A percentile compares a stretch with the other conserved stretches of the same genome.
phyloP scores from a whole-genome alignment of 2,797 vertebrate species.

The Oreortyx pictus region DNA sequence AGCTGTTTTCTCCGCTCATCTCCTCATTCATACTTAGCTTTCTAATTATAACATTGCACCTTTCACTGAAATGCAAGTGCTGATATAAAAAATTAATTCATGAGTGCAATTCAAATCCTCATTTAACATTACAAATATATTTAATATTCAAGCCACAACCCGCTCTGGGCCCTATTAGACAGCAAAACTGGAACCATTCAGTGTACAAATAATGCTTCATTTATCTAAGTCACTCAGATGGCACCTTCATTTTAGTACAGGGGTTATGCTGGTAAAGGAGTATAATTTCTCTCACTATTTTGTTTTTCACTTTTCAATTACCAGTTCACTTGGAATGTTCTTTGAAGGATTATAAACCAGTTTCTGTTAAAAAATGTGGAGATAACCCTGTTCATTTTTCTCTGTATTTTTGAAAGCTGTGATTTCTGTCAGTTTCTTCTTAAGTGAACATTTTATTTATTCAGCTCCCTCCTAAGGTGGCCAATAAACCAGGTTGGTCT shows the following conservation, averaged over 20 bases:
- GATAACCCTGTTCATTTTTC: not conserved
- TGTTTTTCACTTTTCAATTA: not conserved
- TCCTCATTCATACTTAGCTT: conserved; percentile 27
- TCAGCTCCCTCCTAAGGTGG: not conserved
- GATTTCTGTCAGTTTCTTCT: conserved; percentile 5
- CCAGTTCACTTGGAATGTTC: not conserved
- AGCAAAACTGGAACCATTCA: not conserved
- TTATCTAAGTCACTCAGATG: not conserved
- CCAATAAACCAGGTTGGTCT: not conserved
- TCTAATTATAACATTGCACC: conserved; percentile 37
- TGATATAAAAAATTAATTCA: not conserved
- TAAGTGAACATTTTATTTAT: conserved; percentile 27
- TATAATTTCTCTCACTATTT: not conserved
- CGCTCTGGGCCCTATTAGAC: not conserved
- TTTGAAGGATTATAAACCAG: conserved; percentile 39
- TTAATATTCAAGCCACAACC: conserved; percentile 12
- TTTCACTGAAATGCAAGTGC: conserved; percentile 37
- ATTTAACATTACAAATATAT: conserved; percentile 20
- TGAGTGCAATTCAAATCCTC: conserved; percentile 1
- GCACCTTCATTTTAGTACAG: not conserved
- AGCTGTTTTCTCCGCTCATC: not conserved
- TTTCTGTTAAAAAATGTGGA: conserved; percentile 3
- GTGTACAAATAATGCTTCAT: not conserved
- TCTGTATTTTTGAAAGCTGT: not conserved
- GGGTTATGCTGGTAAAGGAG: not conserved